Conservation (phyloP, 2,113 vertebrate genomes). For the Smithornis capensis region DNA sequence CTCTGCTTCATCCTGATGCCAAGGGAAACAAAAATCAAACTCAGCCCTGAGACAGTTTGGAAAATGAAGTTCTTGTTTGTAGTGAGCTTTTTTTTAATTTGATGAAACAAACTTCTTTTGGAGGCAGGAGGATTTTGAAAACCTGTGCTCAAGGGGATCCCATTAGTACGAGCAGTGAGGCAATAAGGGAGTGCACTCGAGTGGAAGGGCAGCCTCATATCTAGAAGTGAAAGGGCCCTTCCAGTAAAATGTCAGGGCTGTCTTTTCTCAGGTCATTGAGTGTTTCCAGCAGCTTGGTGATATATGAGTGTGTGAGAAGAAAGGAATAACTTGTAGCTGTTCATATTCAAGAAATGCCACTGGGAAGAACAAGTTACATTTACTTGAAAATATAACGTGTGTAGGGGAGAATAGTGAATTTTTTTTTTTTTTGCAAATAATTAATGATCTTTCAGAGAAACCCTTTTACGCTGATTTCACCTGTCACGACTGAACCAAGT, state of each 20-base stretch:
- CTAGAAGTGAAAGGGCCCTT: neutral
- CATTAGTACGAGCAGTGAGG: neutral
- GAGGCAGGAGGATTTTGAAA: neutral
- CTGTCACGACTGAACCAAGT: neutral
- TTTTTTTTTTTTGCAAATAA: neutral
- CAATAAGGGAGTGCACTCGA: neutral
- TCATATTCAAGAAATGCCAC: slow-evolving; percentile 33
- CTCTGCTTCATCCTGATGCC: neutral
- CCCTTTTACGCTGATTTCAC: neutral
- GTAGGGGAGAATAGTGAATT: rapidly evolving
- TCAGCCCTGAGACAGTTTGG: neutral
- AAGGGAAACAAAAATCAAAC: neutral
- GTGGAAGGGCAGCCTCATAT: slow-evolving; percentile 6
- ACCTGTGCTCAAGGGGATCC: neutral
- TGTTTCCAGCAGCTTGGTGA: slow-evolving; percentile 29
- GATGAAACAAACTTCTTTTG: neutral
- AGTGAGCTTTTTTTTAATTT: neutral
- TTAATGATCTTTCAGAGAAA: neutral
- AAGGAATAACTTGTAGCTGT: neutral
- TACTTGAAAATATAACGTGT: neutral
- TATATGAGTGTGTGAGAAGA: slow-evolving; percentile 1
- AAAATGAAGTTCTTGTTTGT: neutral
- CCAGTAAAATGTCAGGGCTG: slow-evolving; percentile 51
- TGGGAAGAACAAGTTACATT: neutral
- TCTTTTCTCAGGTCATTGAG: slow-evolving; percentile 34